Evolutionary conservation across 2,113 vertebrate genomes (phyloP), one percentile per base, ranked within the genome.

Genomic region (Phaethon lepturus): DNA sequence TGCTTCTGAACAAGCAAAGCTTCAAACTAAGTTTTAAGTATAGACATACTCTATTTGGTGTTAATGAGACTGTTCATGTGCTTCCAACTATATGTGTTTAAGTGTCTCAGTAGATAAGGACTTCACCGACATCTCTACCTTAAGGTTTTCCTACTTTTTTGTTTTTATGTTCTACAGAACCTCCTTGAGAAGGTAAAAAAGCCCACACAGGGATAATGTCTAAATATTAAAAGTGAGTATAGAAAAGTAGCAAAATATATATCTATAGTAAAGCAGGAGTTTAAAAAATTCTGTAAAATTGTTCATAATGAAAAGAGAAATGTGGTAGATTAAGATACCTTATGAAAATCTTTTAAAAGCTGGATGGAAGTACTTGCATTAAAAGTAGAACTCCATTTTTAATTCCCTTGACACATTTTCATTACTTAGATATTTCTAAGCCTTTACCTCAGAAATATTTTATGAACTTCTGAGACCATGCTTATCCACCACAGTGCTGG

Each of bases 381-480:
- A 96, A 95, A 96, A 97, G 73, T 88, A 92, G 79, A 86, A 80
- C 55, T 93, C 62, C 13, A 35, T 95, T 95, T 94, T 95, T 88
- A 96, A 95, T 96, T 95, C 90, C 24, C 22, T 25, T 33, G 95
- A 95, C 76, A 94, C 64, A 85, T 95, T 95, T 80, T 90, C 60
- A 94, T 97, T 97, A 88, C 94, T 95, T 86, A 96, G 96, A 96
- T 87, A 96, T 96, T 97, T 96, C 93, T 96, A 97, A 93, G 91
- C 73, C 82, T 95, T 96, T 90, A 97, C 94, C 84, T 97, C 79
- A 95, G 97, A 96, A 91, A 95, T 88, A 89, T 96, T 96, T 97
- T 95, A 92, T 90, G 81, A 75, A 92, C 93, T 96, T 95, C 80
- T 96, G 93, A 97, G 94, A 95, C 80, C 83, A 86, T 26, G 23